Evolutionary conservation across 2,888 invertebrate genomes (phyloP), one percentile per base, ranked within the genome.

Genomic region (Caenorhabditis sp.): DNA sequence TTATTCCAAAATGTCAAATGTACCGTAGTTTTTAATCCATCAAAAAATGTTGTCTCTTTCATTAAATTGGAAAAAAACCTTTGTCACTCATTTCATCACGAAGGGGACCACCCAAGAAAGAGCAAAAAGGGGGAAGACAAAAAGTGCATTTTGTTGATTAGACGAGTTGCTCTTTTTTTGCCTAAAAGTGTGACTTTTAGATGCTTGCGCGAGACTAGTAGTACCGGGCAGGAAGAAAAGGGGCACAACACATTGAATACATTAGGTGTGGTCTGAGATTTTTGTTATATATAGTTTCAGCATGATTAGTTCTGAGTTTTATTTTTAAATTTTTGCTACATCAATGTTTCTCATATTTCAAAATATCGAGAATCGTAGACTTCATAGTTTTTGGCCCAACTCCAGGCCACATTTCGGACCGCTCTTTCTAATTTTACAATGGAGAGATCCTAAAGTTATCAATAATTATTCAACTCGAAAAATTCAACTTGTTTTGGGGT

Each of bases 111-210:
- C 43, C 43, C 43, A 43, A 43, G 43, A 43, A 43, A 43, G 17
- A 3, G 17, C 8, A 17, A 43, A 10, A 17, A 43, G 17, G 14
- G 17, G 14, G 43, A 43, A 10, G 43, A 43, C 5, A 43, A 43
- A 43, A 43, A 43, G 43, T 43, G 43, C 43, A 43, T 43, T 43
- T 43, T 43, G 43, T 43, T 43, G 43, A 43, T 43, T 43, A 43
- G 43, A 17, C 17, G 43, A 43, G 5, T 31, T n/a, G n/a, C 36
- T 36, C 36, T 36, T 5, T 36, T 5, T 12, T 36, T 3, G 14
- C 17, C 14, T 17, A 43, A 43, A 43, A 43, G 43, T 43, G 43
- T 43, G 43, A 43, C 43, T 43, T 43, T 43, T 43, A 43, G 43
- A 31, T 6, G 4, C n/a, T n/a, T n/a, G n/a, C 10, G 31, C 4